Percentiles rank a stretch among this genome's conserved stretches.
Evolutionary conservation across 2,113 vertebrate species (phyloP).

Genomic region (Nibea coibor): DNA sequence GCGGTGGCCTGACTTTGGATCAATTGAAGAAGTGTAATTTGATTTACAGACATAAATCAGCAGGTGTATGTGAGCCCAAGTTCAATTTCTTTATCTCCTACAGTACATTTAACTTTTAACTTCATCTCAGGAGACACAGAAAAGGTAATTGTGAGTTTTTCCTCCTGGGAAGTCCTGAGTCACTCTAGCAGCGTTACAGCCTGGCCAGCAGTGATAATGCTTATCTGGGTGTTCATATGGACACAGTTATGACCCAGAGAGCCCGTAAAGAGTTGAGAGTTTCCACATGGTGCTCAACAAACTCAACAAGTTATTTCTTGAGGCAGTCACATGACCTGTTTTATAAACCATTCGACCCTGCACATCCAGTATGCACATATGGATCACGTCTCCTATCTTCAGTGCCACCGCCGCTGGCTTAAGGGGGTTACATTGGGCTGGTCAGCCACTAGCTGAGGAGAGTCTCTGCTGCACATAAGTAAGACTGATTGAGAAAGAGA

Average conservation of each 20-base stretch:
- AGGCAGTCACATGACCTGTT: slow-evolving; percentile 4
- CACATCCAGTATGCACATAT: slow-evolving; percentile 10
- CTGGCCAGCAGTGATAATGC: neutral
- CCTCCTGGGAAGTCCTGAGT: neutral
- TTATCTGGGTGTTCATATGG: neutral
- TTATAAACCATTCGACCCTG: neutral
- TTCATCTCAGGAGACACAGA: too few species aligned
- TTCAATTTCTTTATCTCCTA: too few species aligned
- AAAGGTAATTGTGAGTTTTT: too few species aligned
- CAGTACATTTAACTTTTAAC: too few species aligned
- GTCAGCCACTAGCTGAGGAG: neutral
- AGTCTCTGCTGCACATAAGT: slow-evolving; percentile 10
- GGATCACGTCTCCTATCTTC: neutral
- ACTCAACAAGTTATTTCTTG: neutral
- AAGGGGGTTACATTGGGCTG: neutral
- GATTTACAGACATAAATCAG: too few species aligned
- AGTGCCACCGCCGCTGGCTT: neutral
- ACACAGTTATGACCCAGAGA: neutral
- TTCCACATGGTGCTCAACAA: neutral
- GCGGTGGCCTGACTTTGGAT: too few species aligned
- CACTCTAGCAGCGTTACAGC: slow-evolving; percentile 4
- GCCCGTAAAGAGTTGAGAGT: too few species aligned
- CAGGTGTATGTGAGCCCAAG: too few species aligned
- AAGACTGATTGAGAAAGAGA: neutral
- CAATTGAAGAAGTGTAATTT: too few species aligned